phyloP scores from a whole-genome alignment of 2,888 invertebrate genomes.

The Zeuzera pyrina region DNA sequence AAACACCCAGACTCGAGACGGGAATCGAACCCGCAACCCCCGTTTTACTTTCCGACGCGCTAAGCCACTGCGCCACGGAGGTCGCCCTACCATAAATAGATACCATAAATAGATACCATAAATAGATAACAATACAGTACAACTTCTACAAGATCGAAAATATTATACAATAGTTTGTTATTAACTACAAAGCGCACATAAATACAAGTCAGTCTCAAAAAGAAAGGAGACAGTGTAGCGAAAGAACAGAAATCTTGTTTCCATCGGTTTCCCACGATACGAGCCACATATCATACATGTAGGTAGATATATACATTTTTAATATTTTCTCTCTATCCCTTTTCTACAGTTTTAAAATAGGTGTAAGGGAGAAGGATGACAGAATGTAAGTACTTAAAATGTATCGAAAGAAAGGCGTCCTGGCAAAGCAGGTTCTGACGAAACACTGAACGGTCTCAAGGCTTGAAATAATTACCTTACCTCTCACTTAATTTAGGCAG shows the following conservation, averaged over 20 bases:
- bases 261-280: constrained; percentile 55
- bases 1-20: too few relatives aligned
- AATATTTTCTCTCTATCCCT: constrained; percentile 22
- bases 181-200: too few relatives aligned
- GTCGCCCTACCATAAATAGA: too few relatives aligned
- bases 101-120: too few relatives aligned
- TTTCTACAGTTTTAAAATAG: constrained; percentile 20
- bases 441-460: constrained; percentile 33
- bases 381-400: constrained; percentile 3
- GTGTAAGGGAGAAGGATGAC: constrained; percentile 12
- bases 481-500: neutral
- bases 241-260: constrained; percentile 51
- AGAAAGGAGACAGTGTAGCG: constrained; percentile 33
- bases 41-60: too few relatives aligned
- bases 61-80: too few relatives aligned
- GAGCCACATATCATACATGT: constrained; percentile 23
- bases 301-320: too few relatives aligned
- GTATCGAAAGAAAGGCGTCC: constrained; percentile 37
- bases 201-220: neutral
- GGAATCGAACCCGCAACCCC: too few relatives aligned
- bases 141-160: too few relatives aligned
- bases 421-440: constrained; percentile 36
- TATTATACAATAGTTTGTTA: too few relatives aligned
- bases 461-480: constrained; percentile 10
- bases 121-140: too few relatives aligned